Percentiles rank a stretch among this genome's conserved stretches.
Evolutionary conservation across 1,140 invertebrate species (phyloP).

Genomic region (Ceratina calcarata): DNA sequence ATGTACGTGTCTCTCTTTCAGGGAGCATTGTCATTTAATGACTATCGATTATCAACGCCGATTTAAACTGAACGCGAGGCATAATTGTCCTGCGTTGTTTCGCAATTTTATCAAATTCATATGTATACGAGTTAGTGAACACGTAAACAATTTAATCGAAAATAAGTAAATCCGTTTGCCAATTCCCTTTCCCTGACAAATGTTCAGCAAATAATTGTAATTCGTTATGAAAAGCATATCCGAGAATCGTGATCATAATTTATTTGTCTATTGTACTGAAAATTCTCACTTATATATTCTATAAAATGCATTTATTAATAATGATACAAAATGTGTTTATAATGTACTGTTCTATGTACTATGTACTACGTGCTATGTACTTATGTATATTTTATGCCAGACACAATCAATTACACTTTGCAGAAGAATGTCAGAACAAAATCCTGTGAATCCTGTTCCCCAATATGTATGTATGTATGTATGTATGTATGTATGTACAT

Average conservation of each 20-base stretch:
- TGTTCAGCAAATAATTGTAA: conserved; percentile 36
- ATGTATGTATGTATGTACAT: conserved; percentile 4
- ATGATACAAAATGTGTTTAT: background rate
- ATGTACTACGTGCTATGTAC: too few species aligned
- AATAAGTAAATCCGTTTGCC: conserved; percentile 14
- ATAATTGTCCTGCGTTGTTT: conserved; percentile 49
- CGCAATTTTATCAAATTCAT: conserved; percentile 52
- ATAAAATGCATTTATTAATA: background rate
- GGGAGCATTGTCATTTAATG: conserved; percentile 44
- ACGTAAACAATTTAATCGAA: conserved; percentile 52
- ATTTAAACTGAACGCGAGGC: conserved; percentile 55
- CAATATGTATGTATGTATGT: background rate
- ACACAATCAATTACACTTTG: conserved; percentile 18
- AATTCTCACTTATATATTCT: background rate
- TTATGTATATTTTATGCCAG: background rate
- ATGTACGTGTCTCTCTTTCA: background rate
- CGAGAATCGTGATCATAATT: conserved; percentile 6
- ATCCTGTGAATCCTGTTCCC: conserved; percentile 66
- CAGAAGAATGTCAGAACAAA: conserved; percentile 36
- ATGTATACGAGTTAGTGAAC: conserved; percentile 19
- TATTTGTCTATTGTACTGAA: background rate
- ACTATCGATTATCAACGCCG: conserved; percentile 58
- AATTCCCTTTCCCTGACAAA: conserved; percentile 31
- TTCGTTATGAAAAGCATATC: background rate
- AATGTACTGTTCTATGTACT: too few species aligned